Evolutionary conservation across 2,888 invertebrate genomes (phyloP), one percentile per base, ranked within the genome.

Genomic region (Epicampocera succincta): DNA sequence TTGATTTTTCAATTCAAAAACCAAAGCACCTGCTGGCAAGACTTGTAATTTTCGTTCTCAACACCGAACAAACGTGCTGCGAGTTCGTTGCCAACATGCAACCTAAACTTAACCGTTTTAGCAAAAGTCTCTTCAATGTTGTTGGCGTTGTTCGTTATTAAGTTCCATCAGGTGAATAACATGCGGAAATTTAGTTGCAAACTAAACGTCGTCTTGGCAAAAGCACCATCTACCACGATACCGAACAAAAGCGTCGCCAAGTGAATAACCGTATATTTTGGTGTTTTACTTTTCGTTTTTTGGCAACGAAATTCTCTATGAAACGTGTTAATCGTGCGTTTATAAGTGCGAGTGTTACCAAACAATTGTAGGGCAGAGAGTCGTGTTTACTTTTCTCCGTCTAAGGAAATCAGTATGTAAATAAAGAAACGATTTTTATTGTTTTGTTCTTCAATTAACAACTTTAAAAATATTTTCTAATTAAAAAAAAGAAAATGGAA

Each of bases 151-250:
- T 77, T 73, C 17, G n/a, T n/a, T 69, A 38, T 66, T 56, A 48
- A 61, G 29, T 63, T 77, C 81, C 77, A 42, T 52, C 82, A 78
- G 82, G 82, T 78, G 46, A 75, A 78, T 46, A 78, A 69, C 74
- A 78, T 82, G 82, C 82, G 65, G 82, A 82, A 75, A 78, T 82
- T 82, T 72, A 82, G 82, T 82, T 82, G 74, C 65, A 78, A 82
- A 78, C 78, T 48, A 78, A 58, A 73, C 81, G 81, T 77, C 71
- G 82, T 78, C 74, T 78, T 48, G 78, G 61, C 76, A 72, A 69
- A 76, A 68, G 71, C 82, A 66, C 42, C 44, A 15, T 69, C 46
- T 44, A 50, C 13, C 19, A 46, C 19, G 29, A 65, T 33, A 33
- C 13, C 9, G 9, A n/a, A 13, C 38, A 52, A 21, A 38, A 19